phyloP scores from a whole-genome alignment of 2,113 vertebrate species.

The Phrynosoma platyrhinos region DNA sequence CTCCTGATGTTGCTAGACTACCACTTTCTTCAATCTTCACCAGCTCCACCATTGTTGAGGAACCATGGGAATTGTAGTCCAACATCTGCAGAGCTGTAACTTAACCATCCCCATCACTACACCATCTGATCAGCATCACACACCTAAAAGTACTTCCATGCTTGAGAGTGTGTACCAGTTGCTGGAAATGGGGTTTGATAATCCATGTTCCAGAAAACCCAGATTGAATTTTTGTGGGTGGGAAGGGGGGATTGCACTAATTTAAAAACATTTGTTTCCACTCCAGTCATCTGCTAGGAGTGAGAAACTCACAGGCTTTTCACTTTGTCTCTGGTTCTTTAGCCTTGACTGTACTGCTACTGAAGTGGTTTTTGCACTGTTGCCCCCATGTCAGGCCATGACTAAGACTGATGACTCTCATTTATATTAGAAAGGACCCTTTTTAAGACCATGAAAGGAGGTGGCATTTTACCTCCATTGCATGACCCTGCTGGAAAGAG shows the following conservation, averaged over 20 bases:
- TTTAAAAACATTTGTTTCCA: background rate
- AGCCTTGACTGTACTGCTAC: background rate
- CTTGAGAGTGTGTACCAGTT: background rate
- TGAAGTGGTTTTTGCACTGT: background rate
- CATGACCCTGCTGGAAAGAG: background rate
- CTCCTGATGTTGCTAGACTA: background rate
- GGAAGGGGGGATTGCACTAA: background rate
- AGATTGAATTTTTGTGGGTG: background rate
- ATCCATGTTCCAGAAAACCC: background rate
- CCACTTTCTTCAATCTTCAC: background rate
- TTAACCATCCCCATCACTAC: background rate
- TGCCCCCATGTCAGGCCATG: too few relatives aligned
- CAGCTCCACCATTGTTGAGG: background rate
- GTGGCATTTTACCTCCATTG: too few relatives aligned
- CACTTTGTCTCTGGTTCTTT: background rate
- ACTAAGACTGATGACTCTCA: background rate
- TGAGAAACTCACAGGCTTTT: background rate
- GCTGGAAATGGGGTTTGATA: background rate
- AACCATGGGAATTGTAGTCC: background rate
- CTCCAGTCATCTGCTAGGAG: background rate
- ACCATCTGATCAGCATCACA: background rate
- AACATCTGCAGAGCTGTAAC: background rate
- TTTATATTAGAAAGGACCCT: background rate
- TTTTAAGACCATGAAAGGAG: background rate
- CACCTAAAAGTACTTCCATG: background rate